Evolutionary conservation across 1,140 invertebrate genomes (phyloP).

Genomic region (Drosophila albomicans): DNA sequence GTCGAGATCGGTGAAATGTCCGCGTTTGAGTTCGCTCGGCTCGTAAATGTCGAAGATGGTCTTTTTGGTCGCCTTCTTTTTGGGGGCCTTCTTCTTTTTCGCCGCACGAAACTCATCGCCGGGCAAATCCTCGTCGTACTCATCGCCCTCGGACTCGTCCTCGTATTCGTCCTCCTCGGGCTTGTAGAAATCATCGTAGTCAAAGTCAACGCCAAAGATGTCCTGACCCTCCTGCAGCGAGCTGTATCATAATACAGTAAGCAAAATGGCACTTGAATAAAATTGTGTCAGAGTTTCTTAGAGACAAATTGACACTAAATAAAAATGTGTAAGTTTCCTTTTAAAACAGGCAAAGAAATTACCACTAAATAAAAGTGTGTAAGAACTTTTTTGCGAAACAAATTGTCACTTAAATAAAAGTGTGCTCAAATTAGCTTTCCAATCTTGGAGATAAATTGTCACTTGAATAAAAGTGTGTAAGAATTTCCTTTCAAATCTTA

Average conservation of each 20-base stretch:
- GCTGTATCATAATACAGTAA: slow-evolving; percentile 83
- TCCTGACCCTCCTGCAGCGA: slow-evolving; percentile 99
- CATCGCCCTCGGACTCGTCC: slow-evolving; percentile 91
- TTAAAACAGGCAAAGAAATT: too few relatives aligned
- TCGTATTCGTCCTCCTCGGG: slow-evolving; percentile 95
- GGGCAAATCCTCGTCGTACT: slow-evolving; percentile 89
- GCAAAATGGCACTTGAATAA: too few relatives aligned
- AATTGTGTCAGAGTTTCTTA: too few relatives aligned
- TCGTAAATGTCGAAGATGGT: slow-evolving; percentile 98
- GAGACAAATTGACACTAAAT: too few relatives aligned
- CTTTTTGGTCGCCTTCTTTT: slow-evolving; percentile 93
- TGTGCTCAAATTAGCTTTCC: too few relatives aligned
- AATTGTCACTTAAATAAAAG: too few relatives aligned
- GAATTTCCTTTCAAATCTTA: too few relatives aligned
- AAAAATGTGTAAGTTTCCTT: too few relatives aligned
- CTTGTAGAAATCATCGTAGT: slow-evolving; percentile 97
- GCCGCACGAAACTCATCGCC: slow-evolving; percentile 86
- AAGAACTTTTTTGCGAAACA: too few relatives aligned
- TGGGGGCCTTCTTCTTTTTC: slow-evolving; percentile 89
- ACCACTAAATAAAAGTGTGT: too few relatives aligned
- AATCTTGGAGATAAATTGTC: too few relatives aligned
- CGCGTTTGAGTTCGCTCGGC: slow-evolving; percentile 97
- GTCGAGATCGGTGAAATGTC: slow-evolving; percentile 97
- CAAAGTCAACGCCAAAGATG: slow-evolving; percentile 99
- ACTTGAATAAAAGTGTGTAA: too few relatives aligned